These are phyloP conservation scores for Sicus ferrugineus DNA, from an alignment of 2,888 invertebrate species.

Conservation along the genomic window DNA sequence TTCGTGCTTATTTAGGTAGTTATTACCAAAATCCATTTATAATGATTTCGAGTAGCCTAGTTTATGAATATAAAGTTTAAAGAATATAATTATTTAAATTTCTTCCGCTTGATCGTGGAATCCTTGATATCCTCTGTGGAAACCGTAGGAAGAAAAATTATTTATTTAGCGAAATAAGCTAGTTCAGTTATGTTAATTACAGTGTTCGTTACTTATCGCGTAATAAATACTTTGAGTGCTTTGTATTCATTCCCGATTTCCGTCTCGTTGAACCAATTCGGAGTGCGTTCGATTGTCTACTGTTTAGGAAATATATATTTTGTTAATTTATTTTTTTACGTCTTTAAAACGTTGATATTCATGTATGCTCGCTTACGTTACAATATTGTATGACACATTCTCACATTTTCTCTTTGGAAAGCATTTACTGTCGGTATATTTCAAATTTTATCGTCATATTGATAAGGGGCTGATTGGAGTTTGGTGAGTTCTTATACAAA, in stretches of 20 bases:
- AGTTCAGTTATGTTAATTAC: background rate
- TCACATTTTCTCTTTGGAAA: background rate
- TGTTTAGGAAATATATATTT: slow-evolving; percentile 25
- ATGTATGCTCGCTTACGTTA: background rate
- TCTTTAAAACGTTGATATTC: background rate
- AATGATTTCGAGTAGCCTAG: too few species aligned
- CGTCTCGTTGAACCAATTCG: slow-evolving; percentile 26
- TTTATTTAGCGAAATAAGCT: background rate
- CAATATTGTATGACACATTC: slow-evolving; percentile 9
- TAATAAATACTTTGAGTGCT: background rate
- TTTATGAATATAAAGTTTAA: background rate
- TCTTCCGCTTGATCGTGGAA: background rate
- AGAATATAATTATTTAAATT: too few species aligned
- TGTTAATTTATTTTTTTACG: slow-evolving; percentile 2
- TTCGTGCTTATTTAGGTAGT: slow-evolving; percentile 36
- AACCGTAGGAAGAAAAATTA: background rate
- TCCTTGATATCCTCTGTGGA: background rate
- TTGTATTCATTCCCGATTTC: slow-evolving; percentile 17
- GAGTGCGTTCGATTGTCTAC: slow-evolving; percentile 33
- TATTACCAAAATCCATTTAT: slow-evolving; percentile 9
- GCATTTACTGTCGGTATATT: background rate
- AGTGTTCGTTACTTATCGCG: background rate
- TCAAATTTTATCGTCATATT: slow-evolving; percentile 29
- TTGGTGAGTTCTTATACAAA: background rate
- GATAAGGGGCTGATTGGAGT: slow-evolving; percentile 18